These are phyloP conservation scores for Agapornis canus DNA, from an alignment of 2,797 vertebrate genomes.

Conservation along the genomic window DNA sequence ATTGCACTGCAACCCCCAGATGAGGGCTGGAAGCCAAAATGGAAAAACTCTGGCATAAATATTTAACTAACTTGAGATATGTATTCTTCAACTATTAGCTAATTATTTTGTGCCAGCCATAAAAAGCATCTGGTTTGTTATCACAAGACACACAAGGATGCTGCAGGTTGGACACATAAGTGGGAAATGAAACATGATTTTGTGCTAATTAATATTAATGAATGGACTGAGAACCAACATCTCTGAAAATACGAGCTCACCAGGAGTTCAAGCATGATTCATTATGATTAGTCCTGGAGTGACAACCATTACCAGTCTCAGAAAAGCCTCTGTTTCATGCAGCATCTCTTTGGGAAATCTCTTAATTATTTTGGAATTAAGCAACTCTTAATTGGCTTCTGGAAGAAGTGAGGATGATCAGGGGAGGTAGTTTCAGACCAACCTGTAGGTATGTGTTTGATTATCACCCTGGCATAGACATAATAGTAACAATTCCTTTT, in stretches of 20 bases:
- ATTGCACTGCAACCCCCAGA: slow-evolving; percentile 49
- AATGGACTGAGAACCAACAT: slow-evolving; percentile 5
- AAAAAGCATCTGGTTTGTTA: slow-evolving; percentile 57
- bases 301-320: slow-evolving; percentile 43
- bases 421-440: background rate
- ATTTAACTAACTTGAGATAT: slow-evolving; percentile 61
- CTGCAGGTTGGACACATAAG: slow-evolving; percentile 35
- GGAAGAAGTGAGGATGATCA: slow-evolving; percentile 1
- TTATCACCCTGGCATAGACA: background rate
- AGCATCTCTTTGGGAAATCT: slow-evolving; percentile 11
- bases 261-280: slow-evolving; percentile 44
- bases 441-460: background rate
- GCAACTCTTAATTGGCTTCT: slow-evolving; percentile 50
- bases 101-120: slow-evolving; percentile 60
- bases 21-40: slow-evolving; percentile 57
- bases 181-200: slow-evolving; percentile 53
- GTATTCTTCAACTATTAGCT: slow-evolving; percentile 62
- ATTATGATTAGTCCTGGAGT: slow-evolving; percentile 55
- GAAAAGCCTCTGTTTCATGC: slow-evolving; percentile 30
- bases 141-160: slow-evolving; percentile 30
- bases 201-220: slow-evolving; percentile 66
- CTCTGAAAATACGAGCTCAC: slow-evolving; percentile 53
- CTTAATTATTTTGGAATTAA: background rate
- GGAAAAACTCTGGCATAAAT: slow-evolving; percentile 59
- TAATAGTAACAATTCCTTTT: background rate